phyloP scores from a whole-genome alignment of 2,113 vertebrate species.

The Callospermophilus lateralis region DNA sequence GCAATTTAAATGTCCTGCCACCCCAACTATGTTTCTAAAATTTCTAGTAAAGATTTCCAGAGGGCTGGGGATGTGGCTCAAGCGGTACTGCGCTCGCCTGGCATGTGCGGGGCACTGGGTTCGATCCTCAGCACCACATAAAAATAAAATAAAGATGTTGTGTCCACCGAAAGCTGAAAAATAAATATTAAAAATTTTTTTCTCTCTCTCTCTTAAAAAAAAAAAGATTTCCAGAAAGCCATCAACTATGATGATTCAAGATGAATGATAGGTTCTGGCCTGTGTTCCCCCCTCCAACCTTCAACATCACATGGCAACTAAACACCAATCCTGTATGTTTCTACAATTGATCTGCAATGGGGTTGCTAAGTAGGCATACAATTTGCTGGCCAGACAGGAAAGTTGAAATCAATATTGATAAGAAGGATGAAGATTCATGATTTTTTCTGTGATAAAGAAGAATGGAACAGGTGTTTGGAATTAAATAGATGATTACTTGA shows the following conservation, averaged over 20 bases:
- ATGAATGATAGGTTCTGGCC: neutral
- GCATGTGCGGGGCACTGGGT: too few species aligned
- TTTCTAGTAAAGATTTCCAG: neutral
- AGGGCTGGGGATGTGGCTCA: neutral
- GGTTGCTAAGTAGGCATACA: neutral
- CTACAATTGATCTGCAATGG: neutral
- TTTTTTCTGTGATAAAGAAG: neutral
- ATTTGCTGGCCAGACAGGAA: neutral
- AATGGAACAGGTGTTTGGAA: neutral
- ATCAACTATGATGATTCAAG: neutral
- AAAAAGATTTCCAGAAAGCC: neutral
- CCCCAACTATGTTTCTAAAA: neutral
- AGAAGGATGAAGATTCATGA: neutral
- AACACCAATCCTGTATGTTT: neutral
- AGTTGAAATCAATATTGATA: neutral
- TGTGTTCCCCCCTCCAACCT: neutral
- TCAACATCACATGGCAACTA: neutral
- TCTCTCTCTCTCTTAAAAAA: too few species aligned
- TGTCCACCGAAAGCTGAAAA: too few species aligned
- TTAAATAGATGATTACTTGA: conserved; percentile 28
- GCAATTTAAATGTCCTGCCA: neutral
- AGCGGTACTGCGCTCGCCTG: too few species aligned
- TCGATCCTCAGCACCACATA: too few species aligned
- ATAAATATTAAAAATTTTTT: too few species aligned
- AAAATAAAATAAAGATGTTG: too few species aligned